Evolutionary conservation across 2,113 vertebrate species (phyloP).

Genomic region (Aegotheles bennettii): DNA sequence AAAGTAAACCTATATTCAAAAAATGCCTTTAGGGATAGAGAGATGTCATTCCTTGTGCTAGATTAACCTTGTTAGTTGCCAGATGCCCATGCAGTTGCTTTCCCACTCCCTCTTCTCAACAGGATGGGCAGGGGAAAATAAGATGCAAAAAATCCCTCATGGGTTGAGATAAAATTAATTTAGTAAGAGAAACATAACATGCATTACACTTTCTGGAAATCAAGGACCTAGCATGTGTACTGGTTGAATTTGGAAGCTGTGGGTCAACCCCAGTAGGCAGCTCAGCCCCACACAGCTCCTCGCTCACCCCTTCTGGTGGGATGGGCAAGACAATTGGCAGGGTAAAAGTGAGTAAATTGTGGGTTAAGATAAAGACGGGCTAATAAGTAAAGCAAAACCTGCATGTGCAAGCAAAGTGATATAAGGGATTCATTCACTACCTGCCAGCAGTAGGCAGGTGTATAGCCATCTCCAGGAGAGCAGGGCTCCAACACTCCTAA

Average conservation of each 20-base stretch:
- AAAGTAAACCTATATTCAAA: neutral
- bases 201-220: neutral
- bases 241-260: neutral
- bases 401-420: neutral
- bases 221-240: rapidly evolving
- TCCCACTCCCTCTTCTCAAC: neutral
- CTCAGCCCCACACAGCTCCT: no score
- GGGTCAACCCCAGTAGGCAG: no score
- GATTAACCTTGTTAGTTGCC: neutral
- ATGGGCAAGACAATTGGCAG: no score
- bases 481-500: rapidly evolving
- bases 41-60: neutral
- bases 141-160: neutral
- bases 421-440: neutral
- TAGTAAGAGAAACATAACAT: neutral
- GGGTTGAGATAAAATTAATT: neutral
- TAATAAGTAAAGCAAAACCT: no score
- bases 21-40: neutral
- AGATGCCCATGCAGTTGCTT: rapidly evolving
- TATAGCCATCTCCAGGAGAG: neutral
- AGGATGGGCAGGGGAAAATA: neutral
- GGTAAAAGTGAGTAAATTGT: no score
- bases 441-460: rapidly evolving
- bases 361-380: no score
- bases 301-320: no score